phyloP scores from a whole-genome alignment of 2,888 invertebrate species.

The Notodonta dromedarius region DNA sequence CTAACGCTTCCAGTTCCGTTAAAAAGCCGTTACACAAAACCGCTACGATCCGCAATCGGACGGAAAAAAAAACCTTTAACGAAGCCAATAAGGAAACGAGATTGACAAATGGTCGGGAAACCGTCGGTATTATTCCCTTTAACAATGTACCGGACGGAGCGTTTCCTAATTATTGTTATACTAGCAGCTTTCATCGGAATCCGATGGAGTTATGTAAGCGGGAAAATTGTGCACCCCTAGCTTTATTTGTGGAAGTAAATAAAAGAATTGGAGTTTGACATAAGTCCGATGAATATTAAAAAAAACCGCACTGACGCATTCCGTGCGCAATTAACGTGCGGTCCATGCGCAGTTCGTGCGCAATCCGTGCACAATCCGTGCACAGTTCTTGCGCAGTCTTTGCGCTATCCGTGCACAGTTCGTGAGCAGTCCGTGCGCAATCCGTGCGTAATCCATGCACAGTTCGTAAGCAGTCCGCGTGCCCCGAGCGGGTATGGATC shows the following conservation, averaged over 20 bases:
- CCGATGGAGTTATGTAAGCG: constrained; percentile 3
- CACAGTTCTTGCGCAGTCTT: too few species aligned
- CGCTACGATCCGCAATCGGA: background rate
- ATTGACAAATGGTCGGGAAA: constrained; percentile 12
- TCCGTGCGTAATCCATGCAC: too few species aligned
- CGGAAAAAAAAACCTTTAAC: constrained; percentile 7
- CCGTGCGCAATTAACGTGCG: too few species aligned
- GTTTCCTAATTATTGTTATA: constrained; percentile 12
- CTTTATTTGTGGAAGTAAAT: background rate
- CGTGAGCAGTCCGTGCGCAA: too few species aligned
- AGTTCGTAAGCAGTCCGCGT: too few species aligned
- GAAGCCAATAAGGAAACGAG: constrained; percentile 11
- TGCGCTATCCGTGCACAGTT: too few species aligned
- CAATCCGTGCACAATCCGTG: too few species aligned
- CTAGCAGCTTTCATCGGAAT: background rate
- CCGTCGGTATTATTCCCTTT: constrained; percentile 7
- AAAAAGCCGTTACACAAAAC: background rate
- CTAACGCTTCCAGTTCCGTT: background rate
- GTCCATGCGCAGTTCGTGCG: too few species aligned
- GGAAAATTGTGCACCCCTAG: background rate
- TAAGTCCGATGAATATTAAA: background rate
- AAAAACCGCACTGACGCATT: too few species aligned
- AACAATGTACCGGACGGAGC: constrained; percentile 13
- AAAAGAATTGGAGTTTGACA: background rate
- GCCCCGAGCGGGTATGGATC: too few species aligned